Evolutionary conservation across 1,140 invertebrate species (phyloP).

Genomic region (Episyrphus balteatus): DNA sequence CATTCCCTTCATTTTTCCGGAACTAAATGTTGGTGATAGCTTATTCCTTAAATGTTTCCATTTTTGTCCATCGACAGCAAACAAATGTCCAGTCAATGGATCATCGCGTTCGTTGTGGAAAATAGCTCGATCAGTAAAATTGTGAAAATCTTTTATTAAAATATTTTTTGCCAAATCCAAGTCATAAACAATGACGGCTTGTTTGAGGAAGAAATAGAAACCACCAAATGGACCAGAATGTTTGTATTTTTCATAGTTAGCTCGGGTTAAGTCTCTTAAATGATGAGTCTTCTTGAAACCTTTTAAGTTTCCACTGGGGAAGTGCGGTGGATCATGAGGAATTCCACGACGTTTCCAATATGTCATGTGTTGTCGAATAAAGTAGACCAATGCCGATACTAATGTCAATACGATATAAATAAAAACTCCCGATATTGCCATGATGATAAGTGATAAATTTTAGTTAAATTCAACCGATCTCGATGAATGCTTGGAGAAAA

Average conservation of each 20-base stretch:
- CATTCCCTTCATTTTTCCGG: constrained; percentile 48
- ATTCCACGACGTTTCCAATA: constrained; percentile 14
- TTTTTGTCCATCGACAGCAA: constrained; percentile 37
- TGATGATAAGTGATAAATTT: too few species aligned
- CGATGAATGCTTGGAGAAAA: too few species aligned
- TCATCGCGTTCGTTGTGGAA: constrained; percentile 38
- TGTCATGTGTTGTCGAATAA: neutral
- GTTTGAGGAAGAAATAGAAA: constrained; percentile 19
- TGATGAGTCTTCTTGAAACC: constrained; percentile 8
- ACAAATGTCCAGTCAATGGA: constrained; percentile 38
- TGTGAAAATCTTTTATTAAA: constrained; percentile 45
- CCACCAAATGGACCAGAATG: constrained; percentile 16
- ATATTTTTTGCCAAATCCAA: constrained; percentile 48
- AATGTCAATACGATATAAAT: constrained; percentile 11
- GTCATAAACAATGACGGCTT: constrained; percentile 31
- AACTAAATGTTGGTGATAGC: constrained; percentile 46
- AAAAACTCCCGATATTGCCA: constrained; percentile 10
- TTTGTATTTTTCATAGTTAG: constrained; percentile 19
- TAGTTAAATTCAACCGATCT: too few species aligned
- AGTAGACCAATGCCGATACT: constrained; percentile 5
- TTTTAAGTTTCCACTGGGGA: constrained; percentile 12
- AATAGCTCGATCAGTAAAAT: constrained; percentile 40
- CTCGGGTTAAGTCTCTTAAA: constrained; percentile 7
- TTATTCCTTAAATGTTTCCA: constrained; percentile 45
- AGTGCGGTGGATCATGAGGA: constrained; percentile 4